These are phyloP conservation scores for Notiomystis cincta DNA, from an alignment of 2,113 vertebrate genomes.

Conservation along the genomic window DNA sequence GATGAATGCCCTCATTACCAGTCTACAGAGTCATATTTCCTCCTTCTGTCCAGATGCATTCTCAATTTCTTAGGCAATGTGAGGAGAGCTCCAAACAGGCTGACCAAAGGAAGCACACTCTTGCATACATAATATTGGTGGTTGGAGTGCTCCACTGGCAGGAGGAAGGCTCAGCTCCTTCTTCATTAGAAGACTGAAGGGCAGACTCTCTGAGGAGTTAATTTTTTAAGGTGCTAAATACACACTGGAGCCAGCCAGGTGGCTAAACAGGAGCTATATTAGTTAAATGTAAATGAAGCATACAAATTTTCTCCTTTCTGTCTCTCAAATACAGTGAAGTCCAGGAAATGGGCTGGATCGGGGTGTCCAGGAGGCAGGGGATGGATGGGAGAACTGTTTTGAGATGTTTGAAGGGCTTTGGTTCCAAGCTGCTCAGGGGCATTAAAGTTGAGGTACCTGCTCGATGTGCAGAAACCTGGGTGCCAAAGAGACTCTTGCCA, in stretches of 20 bases:
- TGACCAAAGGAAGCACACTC: background rate
- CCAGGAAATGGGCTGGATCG: background rate
- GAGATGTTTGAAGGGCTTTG: background rate
- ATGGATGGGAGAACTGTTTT: background rate
- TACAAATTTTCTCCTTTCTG: background rate
- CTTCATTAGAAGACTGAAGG: background rate
- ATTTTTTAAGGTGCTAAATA: background rate
- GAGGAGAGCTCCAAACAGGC: slow-evolving; percentile 2
- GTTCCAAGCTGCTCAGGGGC: background rate
- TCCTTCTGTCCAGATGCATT: slow-evolving; percentile 11
- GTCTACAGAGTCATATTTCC: background rate
- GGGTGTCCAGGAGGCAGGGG: background rate
- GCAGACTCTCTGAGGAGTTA: background rate
- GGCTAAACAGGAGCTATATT: background rate
- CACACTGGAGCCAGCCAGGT: background rate
- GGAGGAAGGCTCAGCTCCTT: background rate
- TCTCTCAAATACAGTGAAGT: background rate
- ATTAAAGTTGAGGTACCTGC: accelerated
- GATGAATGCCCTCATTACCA: slow-evolving; percentile 38
- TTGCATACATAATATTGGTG: background rate
- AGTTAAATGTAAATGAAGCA: background rate
- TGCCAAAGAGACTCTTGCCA: background rate
- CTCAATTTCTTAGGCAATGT: background rate
- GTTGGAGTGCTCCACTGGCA: background rate
- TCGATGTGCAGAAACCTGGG: background rate